Conservation (phyloP, 2,888 invertebrate genomes). For the Hypolimnas misippus region DNA sequence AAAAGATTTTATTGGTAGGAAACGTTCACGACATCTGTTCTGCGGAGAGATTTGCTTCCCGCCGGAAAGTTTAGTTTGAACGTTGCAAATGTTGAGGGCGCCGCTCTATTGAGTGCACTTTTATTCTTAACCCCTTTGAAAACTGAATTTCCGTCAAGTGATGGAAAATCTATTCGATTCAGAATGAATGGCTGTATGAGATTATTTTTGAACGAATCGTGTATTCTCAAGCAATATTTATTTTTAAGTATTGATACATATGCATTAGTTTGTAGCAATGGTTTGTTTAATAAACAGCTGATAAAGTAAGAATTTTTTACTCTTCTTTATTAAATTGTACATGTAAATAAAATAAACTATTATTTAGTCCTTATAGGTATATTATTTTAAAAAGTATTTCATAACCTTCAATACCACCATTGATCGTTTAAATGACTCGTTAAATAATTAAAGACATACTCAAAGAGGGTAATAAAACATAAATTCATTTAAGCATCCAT, state of each 20-base stretch:
- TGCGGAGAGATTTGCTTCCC: conserved; percentile 61
- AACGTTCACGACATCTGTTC: conserved; percentile 72
- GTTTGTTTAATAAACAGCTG: not conserved
- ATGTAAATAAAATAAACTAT: too few species aligned
- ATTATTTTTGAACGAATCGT: conserved; percentile 44
- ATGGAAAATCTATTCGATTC: conserved; percentile 13
- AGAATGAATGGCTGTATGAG: conserved; percentile 8
- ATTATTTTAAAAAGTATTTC: too few species aligned
- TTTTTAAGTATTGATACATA: not conserved
- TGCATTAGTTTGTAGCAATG: not conserved
- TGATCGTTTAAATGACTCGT: not conserved
- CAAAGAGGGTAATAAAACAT: conserved; percentile 13
- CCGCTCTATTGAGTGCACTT: conserved; percentile 15
- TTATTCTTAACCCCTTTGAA: conserved; percentile 30
- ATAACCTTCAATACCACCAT: too few species aligned
- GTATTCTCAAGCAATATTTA: conserved; percentile 71
- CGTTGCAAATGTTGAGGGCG: conserved; percentile 31
- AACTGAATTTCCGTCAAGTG: conserved; percentile 15
- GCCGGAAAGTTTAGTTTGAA: conserved; percentile 63
- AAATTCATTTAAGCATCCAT: conserved; percentile 6
- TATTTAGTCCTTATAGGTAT: too few species aligned
- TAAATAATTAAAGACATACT: conserved; percentile 2
- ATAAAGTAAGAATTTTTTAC: not conserved
- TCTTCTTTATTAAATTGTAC: too few species aligned
- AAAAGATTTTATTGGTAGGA: conserved; percentile 75